Percentiles rank a stretch among this genome's conserved stretches.
Evolutionary conservation across 2,113 vertebrate species (phyloP).

Genomic region (Hippopotamus amphibius): DNA sequence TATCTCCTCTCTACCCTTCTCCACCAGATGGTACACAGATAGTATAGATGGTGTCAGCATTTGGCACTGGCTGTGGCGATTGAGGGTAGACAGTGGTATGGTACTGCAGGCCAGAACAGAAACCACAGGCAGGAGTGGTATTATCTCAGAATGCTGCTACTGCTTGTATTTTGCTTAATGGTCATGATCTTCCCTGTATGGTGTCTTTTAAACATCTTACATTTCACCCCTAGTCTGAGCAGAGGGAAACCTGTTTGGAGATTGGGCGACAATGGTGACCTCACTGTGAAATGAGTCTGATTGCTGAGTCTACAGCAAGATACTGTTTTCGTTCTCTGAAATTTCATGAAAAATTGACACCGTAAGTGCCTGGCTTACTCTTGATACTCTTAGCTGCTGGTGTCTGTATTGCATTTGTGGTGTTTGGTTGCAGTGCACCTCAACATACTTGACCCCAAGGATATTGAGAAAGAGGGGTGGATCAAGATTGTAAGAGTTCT

Average conservation of each 20-base stretch:
- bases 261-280: not conserved
- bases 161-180: not conserved
- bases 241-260: not conserved
- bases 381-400: not conserved
- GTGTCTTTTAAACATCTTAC: not conserved
- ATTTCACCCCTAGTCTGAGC: not conserved
- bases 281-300: not conserved
- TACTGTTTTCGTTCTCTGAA: not conserved
- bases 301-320: not conserved
- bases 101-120: not conserved
- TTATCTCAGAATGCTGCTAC: not conserved
- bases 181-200: not conserved
- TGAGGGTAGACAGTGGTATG: rapidly evolving
- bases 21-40: not conserved
- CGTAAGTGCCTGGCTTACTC: not conserved
- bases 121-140: not conserved
- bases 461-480: not conserved
- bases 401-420: not conserved
- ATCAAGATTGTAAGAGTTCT: not conserved
- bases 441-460: not conserved
- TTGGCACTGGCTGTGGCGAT: not conserved
- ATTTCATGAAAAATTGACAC: not conserved
- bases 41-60: not conserved
- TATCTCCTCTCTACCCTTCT: not conserved
- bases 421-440: not conserved